Percentiles rank a stretch among this genome's conserved stretches.
These are phyloP conservation scores for Catostylus mosaicus DNA, from an alignment of 30 jellyfish, hydroid and myxozoan genomes.

Conservation along the genomic window DNA sequence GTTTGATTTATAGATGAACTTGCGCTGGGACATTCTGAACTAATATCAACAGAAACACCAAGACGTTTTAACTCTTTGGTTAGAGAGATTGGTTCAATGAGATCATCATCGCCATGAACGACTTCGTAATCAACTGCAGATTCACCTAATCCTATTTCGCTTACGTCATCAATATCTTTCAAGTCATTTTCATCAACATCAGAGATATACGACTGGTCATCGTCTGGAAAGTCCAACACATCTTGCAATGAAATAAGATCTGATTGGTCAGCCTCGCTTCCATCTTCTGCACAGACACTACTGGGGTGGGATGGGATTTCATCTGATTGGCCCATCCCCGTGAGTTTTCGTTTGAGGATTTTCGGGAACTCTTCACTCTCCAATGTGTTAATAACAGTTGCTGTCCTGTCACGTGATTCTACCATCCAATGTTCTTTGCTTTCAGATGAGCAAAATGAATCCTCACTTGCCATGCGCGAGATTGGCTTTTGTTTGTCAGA, in stretches of 20 bases:
- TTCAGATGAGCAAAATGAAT: slow-evolving; percentile 15
- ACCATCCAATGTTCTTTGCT: slow-evolving; percentile 77
- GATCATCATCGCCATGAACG: background rate
- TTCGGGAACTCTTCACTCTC: slow-evolving; percentile 51
- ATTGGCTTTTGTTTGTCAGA: background rate
- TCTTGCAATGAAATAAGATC: slow-evolving; percentile 68
- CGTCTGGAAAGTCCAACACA: slow-evolving; percentile 57
- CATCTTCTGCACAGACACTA: slow-evolving; percentile 69
- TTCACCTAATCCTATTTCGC: slow-evolving; percentile 75
- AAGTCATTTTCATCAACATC: slow-evolving; percentile 28
- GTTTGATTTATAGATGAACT: background rate
- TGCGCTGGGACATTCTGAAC: background rate
- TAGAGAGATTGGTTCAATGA: slow-evolving; percentile 18
- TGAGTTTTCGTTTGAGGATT: slow-evolving; percentile 10
- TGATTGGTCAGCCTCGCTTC: slow-evolving; percentile 75
- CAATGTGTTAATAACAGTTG: slow-evolving; percentile 63
- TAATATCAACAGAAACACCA: slow-evolving; percentile 1
- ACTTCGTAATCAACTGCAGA: slow-evolving; percentile 75
- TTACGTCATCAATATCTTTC: slow-evolving; percentile 17
- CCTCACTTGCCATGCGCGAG: slow-evolving; percentile 45
- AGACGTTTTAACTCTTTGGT: slow-evolving; percentile 5
- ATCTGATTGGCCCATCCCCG: slow-evolving; percentile 18
- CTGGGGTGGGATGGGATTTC: slow-evolving; percentile 59
- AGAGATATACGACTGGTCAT: slow-evolving; percentile 55
- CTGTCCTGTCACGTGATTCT: slow-evolving; percentile 58